Evolutionary conservation across 2,888 invertebrate species (phyloP), one percentile per base, ranked within the genome.

Genomic region (Pharmacophagus antenor): DNA sequence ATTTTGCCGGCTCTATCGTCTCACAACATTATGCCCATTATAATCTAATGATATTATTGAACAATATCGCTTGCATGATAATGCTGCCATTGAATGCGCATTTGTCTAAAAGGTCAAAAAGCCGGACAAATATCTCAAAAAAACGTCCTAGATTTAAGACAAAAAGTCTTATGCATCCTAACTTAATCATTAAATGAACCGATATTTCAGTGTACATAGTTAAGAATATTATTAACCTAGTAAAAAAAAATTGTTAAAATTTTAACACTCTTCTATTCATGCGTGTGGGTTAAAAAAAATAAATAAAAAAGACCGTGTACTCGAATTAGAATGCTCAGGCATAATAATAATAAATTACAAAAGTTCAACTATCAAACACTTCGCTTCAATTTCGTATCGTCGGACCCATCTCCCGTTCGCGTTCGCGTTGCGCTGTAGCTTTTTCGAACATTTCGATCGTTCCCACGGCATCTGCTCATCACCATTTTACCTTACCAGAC

Each of bases 391-490:
- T 66, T 63, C 66, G 65, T 83, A 87, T 87, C 85, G 74, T 67
- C 61, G 65, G 73, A 79, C 74, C 67, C 68, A 86, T 85, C 85
- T 69, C 72, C 58, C 68, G 73, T 77, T 81, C 75, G 72, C 77
- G 80, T 76, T 84, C 79, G 77, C 78, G 74, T 77, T 73, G 72
- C 68, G 74, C 79, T 27, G 17, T 20, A 21, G 52, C 51, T 56
- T 56, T 61, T 84, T 81, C 82, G 77, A 83, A 80, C 81, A 73
- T 73, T 69, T 66, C 67, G 75, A 79, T 76, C 73, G 82, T 88
- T 88, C 88, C 88, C 88, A 88, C 88, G 88, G 76, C 74, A 71
- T 78, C 75, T 73, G 77, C 76, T 79, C 83, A 82, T 85, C 85
- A 82, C 78, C 70, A 74, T 72, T 74, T 68, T 68, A 48, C 56